Percentiles rank a stretch among this genome's conserved stretches.
These are phyloP conservation scores for Teleopsis dalmanni DNA, from an alignment of 1,140 invertebrate species.

Conservation along the genomic window DNA sequence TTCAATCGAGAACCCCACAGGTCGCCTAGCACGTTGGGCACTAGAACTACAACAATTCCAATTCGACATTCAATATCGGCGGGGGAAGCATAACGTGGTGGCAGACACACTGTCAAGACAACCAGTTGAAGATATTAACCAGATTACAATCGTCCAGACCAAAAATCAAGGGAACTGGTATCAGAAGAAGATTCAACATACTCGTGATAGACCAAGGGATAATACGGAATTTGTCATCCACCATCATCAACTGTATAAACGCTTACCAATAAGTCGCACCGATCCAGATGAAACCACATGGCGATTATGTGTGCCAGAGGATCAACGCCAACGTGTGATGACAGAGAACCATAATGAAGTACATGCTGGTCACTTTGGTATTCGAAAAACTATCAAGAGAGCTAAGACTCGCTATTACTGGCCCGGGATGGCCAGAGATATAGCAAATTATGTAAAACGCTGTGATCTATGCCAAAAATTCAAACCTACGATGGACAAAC, in stretches of 20 bases:
- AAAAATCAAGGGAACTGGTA: too few species aligned
- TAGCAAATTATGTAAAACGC: background rate
- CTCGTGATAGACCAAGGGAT: too few species aligned
- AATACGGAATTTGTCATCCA: too few species aligned
- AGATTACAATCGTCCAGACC: too few species aligned
- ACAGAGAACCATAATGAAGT: background rate
- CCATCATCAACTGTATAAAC: too few species aligned
- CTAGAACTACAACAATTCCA: background rate
- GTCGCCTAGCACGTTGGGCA: too few species aligned
- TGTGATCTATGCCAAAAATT: background rate
- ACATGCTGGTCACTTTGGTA: background rate
- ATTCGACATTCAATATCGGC: background rate
- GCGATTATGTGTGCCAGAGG: background rate
- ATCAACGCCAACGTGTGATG: background rate
- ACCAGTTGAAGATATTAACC: too few species aligned
- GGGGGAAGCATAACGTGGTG: background rate
- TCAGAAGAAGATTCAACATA: too few species aligned
- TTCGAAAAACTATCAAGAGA: too few species aligned
- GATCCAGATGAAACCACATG: too few species aligned
- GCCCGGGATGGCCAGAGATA: constrained; percentile 1
- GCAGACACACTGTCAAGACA: background rate
- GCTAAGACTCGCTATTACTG: background rate
- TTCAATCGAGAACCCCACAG: too few species aligned
- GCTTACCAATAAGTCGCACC: too few species aligned
- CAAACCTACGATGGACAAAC: background rate